Base-by-base conservation (phyloP, 2,888 invertebrate species). In the Rotaria magnacalcarata region DNA sequence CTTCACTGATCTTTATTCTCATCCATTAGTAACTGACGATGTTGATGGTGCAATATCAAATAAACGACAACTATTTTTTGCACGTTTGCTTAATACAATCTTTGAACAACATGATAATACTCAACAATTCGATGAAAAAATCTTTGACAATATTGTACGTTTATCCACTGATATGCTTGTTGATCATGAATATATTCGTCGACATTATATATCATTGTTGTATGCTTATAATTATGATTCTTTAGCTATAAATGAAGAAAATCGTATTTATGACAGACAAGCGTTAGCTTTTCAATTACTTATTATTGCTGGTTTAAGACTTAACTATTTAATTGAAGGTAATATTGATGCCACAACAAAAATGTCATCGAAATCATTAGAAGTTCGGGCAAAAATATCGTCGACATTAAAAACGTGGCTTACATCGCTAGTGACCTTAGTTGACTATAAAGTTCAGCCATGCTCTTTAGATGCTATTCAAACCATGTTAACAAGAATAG, bases 291-390 rank as follows among this genome's bases (percentile, higher is more conserved):
- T 93, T 1, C 93, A 94, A 88, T 92, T 97, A 87, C 91, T 96
- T 50, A 93, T 94, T 50, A 93, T 96, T 86, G 95, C 94, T n/a
- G 95, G 95, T 11, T 94, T 94, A 90, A 93, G 96, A 88, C 91
- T 96, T 87, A 89, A 89, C 34, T 92, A 94, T 88, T 93, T 92
- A 88, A 93, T 93, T 87, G 91, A 92, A 41, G 88, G 89, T 27
- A 88, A 90, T 89, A 92, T 88, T 84, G 89, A 93, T 88, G 93
- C 93, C 88, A 93, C 80, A 47, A 43, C 11, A 80, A 80, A 11
- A 47, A 80, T 80, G 24, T 80, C 80, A 24, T 80, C 2, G 11
- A 80, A 43, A 47, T 16, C 80, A n/a, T 47, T 80, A 47, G 80
- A 92, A 90, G 94, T 93, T 92, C 93, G 96, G 84, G 94, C 95